Evolutionary conservation across 2,797 vertebrate genomes (phyloP).

Genomic region (Sebastes flavidus): DNA sequence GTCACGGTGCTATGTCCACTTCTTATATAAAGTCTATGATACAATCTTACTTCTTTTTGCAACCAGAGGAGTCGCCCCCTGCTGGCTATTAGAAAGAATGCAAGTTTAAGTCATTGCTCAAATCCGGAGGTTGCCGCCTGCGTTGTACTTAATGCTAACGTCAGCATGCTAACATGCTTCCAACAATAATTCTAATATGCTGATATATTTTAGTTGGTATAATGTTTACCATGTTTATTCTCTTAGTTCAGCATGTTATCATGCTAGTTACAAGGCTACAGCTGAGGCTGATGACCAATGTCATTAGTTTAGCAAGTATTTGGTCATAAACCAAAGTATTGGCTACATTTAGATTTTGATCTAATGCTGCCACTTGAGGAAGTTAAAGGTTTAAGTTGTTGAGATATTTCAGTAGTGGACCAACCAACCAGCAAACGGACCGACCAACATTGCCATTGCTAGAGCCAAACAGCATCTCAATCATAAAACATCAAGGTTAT

Average conservation of each 20-base stretch:
- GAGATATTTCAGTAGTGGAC: neutral
- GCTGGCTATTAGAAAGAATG: neutral
- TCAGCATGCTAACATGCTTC: neutral
- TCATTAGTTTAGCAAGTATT: neutral
- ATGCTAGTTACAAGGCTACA: neutral
- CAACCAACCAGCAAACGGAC: neutral
- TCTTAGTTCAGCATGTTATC: neutral
- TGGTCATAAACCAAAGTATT: neutral
- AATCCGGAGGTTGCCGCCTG: neutral
- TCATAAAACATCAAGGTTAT: neutral
- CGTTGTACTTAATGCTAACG: too few species aligned
- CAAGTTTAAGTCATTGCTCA: neutral
- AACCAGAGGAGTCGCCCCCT: neutral
- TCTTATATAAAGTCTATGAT: too few species aligned
- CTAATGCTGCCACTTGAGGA: accelerated
- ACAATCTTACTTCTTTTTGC: neutral
- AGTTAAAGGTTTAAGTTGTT: neutral
- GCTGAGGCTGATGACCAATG: neutral
- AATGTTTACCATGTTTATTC: neutral
- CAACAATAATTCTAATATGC: neutral
- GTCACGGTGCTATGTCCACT: too few species aligned
- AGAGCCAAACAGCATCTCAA: neutral
- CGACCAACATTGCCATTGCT: neutral
- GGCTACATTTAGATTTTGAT: accelerated
- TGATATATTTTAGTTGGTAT: neutral